These are phyloP conservation scores for Mythimna pallens DNA, from an alignment of 2,888 invertebrate species.

Conservation along the genomic window DNA sequence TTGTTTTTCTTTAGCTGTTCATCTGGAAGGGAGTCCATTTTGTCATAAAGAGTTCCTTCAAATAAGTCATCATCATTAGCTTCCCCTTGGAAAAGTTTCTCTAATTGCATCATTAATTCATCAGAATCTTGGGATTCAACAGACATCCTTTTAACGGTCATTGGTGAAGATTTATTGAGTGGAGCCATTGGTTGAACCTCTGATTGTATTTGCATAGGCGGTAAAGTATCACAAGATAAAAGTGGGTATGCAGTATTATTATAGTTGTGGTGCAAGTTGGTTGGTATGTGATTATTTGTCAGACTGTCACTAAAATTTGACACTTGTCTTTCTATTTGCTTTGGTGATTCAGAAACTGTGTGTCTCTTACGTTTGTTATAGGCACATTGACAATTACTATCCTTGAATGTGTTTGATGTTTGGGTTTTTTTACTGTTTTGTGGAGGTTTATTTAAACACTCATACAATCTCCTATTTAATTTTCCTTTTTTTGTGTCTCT, in stretches of 20 bases:
- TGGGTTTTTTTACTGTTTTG: constrained; percentile 81
- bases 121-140: constrained; percentile 78
- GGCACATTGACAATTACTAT: constrained; percentile 77
- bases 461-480: constrained; percentile 79
- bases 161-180: constrained; percentile 50
- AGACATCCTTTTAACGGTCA: constrained; percentile 61
- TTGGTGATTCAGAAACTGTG: constrained; percentile 64
- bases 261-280: constrained; percentile 61
- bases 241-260: constrained; percentile 56
- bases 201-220: constrained; percentile 36
- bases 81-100: constrained; percentile 85
- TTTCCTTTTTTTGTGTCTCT: constrained; percentile 80
- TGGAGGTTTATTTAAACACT: constrained; percentile 78
- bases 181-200: constrained; percentile 36
- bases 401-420: constrained; percentile 65
- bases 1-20: constrained; percentile 62
- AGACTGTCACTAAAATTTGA: constrained; percentile 12
- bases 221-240: constrained; percentile 34
- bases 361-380: constrained; percentile 74
- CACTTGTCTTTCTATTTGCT: constrained; percentile 40
- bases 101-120: constrained; percentile 83
- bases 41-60: constrained; percentile 77
- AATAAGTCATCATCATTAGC: constrained; percentile 86
- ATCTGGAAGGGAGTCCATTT: constrained; percentile 67
- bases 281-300: not conserved